Percentiles rank a stretch among this genome's conserved stretches.
These are phyloP conservation scores for Onthophagus taurus DNA, from an alignment of 1,140 invertebrate genomes.

Conservation along the genomic window DNA sequence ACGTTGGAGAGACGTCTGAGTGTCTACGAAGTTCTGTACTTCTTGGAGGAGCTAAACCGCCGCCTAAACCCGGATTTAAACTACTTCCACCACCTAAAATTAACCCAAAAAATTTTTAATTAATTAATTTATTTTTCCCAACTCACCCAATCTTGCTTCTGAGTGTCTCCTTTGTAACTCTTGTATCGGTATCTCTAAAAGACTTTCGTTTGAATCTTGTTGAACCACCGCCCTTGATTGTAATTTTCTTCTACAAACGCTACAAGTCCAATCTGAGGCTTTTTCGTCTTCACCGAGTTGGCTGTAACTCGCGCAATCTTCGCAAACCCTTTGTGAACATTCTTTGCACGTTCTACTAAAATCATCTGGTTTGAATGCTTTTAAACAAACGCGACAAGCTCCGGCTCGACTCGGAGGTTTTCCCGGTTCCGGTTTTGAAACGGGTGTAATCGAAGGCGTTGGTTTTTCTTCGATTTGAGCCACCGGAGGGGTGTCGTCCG, in stretches of 20 bases:
- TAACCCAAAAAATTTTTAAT: too few relatives aligned
- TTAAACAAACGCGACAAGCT: slow-evolving; percentile 75
- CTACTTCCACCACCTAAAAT: slow-evolving; percentile 34
- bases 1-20: slow-evolving; percentile 74
- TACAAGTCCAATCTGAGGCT: slow-evolving; percentile 36
- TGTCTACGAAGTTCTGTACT: slow-evolving; percentile 69
- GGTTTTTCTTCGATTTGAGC: slow-evolving; percentile 20
- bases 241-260: slow-evolving; percentile 40
- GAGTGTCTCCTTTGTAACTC: slow-evolving; percentile 69
- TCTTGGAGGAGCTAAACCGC: slow-evolving; percentile 60
- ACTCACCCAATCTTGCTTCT: slow-evolving; percentile 64
- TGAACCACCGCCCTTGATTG: slow-evolving; percentile 58
- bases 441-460: slow-evolving; percentile 29
- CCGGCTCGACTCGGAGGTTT: slow-evolving; percentile 62
- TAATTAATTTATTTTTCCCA: too few relatives aligned
- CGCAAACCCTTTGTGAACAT: slow-evolving; percentile 81
- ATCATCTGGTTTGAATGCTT: slow-evolving; percentile 77
- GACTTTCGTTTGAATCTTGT: slow-evolving; percentile 70
- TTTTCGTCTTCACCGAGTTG: slow-evolving; percentile 71
- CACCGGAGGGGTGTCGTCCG: slow-evolving; percentile 32
- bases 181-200: slow-evolving; percentile 65
- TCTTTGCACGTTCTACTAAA: slow-evolving; percentile 75
- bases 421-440: slow-evolving; percentile 49
- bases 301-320: slow-evolving; percentile 85
- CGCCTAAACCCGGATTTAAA: slow-evolving; percentile 39